Evolutionary conservation across 2,888 invertebrate genomes (phyloP).

Genomic region (Polylopha cassiicola): DNA sequence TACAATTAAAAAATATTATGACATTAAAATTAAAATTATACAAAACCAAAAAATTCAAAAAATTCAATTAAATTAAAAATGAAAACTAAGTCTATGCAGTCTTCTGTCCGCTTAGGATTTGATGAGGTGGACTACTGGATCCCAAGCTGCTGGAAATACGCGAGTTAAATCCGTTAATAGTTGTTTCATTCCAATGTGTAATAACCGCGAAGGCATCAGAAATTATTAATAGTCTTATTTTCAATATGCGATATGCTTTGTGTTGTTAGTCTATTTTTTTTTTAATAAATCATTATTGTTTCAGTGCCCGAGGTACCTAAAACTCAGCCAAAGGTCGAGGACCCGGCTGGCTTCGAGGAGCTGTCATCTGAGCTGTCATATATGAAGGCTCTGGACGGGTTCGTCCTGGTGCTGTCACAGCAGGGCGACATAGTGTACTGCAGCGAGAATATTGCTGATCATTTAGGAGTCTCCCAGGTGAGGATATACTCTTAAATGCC

Average conservation of each 20-base stretch:
- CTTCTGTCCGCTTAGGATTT: too few relatives aligned
- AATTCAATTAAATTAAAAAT: too few relatives aligned
- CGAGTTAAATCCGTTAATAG: too few relatives aligned
- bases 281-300: slow-evolving; percentile 31
- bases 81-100: too few relatives aligned
- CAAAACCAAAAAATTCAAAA: too few relatives aligned
- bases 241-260: slow-evolving; percentile 12
- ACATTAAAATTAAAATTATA: too few relatives aligned
- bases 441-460: slow-evolving; percentile 93
- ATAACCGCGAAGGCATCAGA: too few relatives aligned
- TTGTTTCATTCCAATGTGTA: too few relatives aligned
- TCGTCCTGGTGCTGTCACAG: slow-evolving; percentile 89
- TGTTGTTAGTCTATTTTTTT: slow-evolving; percentile 14
- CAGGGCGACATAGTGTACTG: slow-evolving; percentile 95
- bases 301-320: slow-evolving; percentile 53
- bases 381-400: slow-evolving; percentile 92
- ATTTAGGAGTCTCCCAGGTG: slow-evolving; percentile 95
- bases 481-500: slow-evolving; percentile 11
- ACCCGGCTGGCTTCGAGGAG: slow-evolving; percentile 61
- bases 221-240: slow-evolving; percentile 14
- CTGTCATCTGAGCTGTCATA: slow-evolving; percentile 79
- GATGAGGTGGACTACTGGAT: not conserved
- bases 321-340: slow-evolving; percentile 48
- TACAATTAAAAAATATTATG: too few relatives aligned
- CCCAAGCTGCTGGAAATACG: too few relatives aligned